Conservation (phyloP, 35 echinoderm and acorn worm species). For the Apostichopus californicus region DNA sequence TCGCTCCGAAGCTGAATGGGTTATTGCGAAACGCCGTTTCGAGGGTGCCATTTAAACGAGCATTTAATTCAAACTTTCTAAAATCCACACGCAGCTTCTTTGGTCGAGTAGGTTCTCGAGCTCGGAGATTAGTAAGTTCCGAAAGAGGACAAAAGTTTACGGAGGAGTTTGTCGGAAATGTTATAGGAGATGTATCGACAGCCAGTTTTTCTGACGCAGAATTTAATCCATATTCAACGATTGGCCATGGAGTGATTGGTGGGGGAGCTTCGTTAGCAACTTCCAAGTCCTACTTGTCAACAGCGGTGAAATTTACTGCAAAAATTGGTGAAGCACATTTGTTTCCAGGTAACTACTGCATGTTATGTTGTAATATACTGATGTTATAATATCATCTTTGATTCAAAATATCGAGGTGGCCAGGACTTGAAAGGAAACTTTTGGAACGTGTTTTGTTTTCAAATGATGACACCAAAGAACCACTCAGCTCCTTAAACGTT, state of each 20-base stretch:
- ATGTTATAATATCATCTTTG: no score
- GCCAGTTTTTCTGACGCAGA: neutral
- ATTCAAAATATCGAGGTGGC: no score
- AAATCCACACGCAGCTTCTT: neutral
- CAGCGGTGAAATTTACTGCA: neutral
- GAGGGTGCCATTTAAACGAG: neutral
- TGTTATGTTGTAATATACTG: neutral
- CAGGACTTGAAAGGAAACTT: no score
- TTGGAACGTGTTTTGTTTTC: no score
- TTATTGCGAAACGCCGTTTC: neutral
- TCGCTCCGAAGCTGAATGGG: neutral
- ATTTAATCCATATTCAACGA: neutral
- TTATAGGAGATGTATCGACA: neutral
- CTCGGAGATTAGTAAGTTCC: neutral
- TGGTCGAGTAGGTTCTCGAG: neutral
- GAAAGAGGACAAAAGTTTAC: neutral
- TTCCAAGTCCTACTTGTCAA: neutral
- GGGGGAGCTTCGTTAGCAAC: neutral
- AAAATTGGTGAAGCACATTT: neutral
- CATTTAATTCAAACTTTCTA: neutral
- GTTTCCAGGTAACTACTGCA: neutral
- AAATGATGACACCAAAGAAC: no score
- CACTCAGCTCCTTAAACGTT: no score
- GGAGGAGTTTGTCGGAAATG: neutral
- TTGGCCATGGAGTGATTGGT: neutral